Percentiles rank a stretch among this genome's conserved stretches.
These are phyloP conservation scores for Ceuthmochares aereus DNA, from an alignment of 2,113 vertebrate species.

Conservation along the genomic window DNA sequence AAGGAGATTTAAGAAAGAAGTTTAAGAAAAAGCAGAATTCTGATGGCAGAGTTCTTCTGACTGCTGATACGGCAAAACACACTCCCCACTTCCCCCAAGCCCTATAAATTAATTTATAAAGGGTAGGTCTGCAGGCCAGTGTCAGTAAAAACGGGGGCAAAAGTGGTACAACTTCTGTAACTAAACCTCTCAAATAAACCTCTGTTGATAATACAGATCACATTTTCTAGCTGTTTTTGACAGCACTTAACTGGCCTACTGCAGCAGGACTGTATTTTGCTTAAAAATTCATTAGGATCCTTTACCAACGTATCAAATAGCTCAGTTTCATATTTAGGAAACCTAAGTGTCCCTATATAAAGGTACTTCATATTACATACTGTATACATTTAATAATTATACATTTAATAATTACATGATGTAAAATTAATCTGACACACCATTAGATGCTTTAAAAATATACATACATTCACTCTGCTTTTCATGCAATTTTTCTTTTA, in stretches of 20 bases:
- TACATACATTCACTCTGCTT: neutral
- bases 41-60: neutral
- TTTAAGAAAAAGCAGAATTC: neutral
- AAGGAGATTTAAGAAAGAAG: neutral
- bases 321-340: neutral
- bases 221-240: neutral
- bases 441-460: neutral
- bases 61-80: neutral
- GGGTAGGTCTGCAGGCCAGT: neutral
- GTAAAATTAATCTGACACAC: neutral
- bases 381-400: neutral
- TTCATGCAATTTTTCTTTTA: neutral
- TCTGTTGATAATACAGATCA: neutral
- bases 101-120: neutral
- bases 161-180: neutral
- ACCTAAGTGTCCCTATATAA: neutral
- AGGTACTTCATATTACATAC: neutral
- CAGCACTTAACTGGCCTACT: neutral
- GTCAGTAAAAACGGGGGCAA: neutral
- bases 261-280: neutral
- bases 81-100: fast-evolving
- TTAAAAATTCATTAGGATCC: neutral
- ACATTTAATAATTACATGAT: neutral
- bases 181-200: neutral
- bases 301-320: neutral